These are phyloP conservation scores for Buathra laborator DNA, from an alignment of 2,888 invertebrate species.

Conservation along the genomic window DNA sequence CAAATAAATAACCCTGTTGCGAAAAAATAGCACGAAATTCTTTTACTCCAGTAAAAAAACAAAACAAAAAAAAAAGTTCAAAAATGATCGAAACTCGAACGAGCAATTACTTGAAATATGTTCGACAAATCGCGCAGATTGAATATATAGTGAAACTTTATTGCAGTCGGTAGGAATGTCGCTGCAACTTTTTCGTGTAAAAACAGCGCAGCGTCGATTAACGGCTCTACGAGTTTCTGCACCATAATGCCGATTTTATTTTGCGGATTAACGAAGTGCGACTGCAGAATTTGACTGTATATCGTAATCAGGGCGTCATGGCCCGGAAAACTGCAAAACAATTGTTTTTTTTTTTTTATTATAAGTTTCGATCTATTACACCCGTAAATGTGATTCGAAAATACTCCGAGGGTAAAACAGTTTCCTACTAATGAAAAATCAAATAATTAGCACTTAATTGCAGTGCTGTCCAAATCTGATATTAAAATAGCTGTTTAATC, in stretches of 20 bases:
- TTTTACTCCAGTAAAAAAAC: slow-evolving; percentile 17
- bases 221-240: slow-evolving; percentile 87
- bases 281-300: slow-evolving; percentile 92
- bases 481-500: slow-evolving; percentile 8
- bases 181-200: slow-evolving; percentile 92
- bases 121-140: slow-evolving; percentile 97
- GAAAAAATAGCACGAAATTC: slow-evolving; percentile 17
- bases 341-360: background rate
- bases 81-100: background rate
- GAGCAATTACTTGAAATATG: slow-evolving; percentile 92
- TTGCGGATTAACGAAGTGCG: slow-evolving; percentile 89
- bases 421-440: background rate
- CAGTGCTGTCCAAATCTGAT: background rate
- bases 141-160: slow-evolving; percentile 98
- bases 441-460: background rate
- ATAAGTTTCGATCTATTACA: background rate
- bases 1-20: slow-evolving; percentile 93
- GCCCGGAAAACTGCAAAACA: slow-evolving; percentile 91
- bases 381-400: background rate
- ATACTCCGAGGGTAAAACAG: background rate
- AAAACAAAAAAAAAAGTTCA: slow-evolving; percentile 10
- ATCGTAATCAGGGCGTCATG: slow-evolving; percentile 93
- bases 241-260: slow-evolving; percentile 89
- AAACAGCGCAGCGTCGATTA: slow-evolving; percentile 91
- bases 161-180: slow-evolving; percentile 95